Percentiles rank a stretch among this genome's conserved stretches.
These are phyloP conservation scores for Triops longicaudatus DNA, from an alignment of 1,140 invertebrate genomes.

Conservation along the genomic window DNA sequence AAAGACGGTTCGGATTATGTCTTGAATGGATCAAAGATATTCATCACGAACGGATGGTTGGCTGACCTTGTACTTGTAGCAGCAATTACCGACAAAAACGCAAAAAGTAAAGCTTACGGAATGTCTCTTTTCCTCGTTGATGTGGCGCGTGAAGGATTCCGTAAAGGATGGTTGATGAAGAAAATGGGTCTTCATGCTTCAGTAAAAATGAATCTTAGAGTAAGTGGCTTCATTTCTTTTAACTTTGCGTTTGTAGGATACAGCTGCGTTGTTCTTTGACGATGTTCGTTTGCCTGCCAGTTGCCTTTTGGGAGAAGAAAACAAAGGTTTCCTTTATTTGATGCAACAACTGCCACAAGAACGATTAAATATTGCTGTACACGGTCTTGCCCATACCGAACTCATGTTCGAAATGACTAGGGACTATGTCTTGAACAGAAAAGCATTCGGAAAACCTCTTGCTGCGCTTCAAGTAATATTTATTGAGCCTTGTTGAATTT, in stretches of 20 bases:
- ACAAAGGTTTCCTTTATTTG: constrained; percentile 45
- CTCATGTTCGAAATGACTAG: constrained; percentile 46
- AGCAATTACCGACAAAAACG: constrained; percentile 41
- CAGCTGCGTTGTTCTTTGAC: constrained; percentile 46
- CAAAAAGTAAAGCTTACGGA: constrained; percentile 43
- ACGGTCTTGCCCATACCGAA: constrained; percentile 40
- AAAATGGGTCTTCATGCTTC: constrained; percentile 45
- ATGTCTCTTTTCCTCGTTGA: constrained; percentile 46
- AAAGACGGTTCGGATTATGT: constrained; percentile 44
- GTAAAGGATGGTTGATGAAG: constrained; percentile 42
- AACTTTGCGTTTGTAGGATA: constrained; percentile 38
- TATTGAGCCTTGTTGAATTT: background rate
- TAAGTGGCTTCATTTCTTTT: background rate
- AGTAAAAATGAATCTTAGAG: constrained; percentile 31
- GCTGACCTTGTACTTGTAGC: constrained; percentile 44
- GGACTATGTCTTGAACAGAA: constrained; percentile 41
- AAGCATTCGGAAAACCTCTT: constrained; percentile 45
- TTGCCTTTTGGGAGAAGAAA: constrained; percentile 42
- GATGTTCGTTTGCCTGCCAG: constrained; percentile 43
- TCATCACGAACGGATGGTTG: constrained; percentile 46
- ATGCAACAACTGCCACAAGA: constrained; percentile 47
- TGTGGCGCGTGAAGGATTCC: constrained; percentile 42
- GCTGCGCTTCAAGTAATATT: constrained; percentile 40
- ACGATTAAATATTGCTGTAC: constrained; percentile 40
- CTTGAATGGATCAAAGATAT: constrained; percentile 45